phyloP scores from a whole-genome alignment of 53 echinoderm and acorn worm species.

The Crossaster papposus region DNA sequence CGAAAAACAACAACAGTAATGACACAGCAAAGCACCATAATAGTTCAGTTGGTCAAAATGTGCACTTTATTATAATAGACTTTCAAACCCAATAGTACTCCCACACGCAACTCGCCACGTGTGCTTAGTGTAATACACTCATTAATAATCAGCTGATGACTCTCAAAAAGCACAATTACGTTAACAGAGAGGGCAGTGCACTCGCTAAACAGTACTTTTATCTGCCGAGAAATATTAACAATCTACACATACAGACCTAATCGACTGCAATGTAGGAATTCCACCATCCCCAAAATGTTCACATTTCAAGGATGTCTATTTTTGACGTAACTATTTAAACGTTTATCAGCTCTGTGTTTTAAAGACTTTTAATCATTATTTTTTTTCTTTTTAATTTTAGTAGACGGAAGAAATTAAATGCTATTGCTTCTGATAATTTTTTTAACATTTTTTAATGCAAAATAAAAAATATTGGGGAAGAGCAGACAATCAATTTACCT shows the following conservation, averaged over 20 bases:
- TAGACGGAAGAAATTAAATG: slow-evolving; percentile 46
- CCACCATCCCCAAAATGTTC: background rate
- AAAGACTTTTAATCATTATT: slow-evolving; percentile 1
- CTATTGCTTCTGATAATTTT: slow-evolving; percentile 32
- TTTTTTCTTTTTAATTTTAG: background rate
- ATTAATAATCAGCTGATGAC: background rate
- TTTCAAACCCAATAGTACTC: slow-evolving; percentile 30
- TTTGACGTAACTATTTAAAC: background rate
- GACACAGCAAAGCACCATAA: background rate
- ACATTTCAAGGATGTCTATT: background rate
- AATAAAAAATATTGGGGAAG: background rate
- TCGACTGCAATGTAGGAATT: slow-evolving; percentile 36
- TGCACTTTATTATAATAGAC: slow-evolving; percentile 39
- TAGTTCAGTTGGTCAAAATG: slow-evolving; percentile 51
- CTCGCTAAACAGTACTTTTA: slow-evolving; percentile 33
- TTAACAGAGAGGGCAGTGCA: slow-evolving; percentile 4
- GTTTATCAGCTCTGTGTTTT: background rate
- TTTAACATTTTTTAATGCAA: background rate
- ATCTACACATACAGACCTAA: slow-evolving; percentile 62
- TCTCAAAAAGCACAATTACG: slow-evolving; percentile 15
- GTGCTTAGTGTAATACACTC: slow-evolving; percentile 11
- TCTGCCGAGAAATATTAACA: slow-evolving; percentile 52
- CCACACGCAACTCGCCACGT: slow-evolving; percentile 18
- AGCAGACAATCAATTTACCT: background rate
- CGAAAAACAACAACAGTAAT: background rate